Evolutionary conservation across 2,888 invertebrate species (phyloP).

Genomic region (Epistrophe grossulariae): DNA sequence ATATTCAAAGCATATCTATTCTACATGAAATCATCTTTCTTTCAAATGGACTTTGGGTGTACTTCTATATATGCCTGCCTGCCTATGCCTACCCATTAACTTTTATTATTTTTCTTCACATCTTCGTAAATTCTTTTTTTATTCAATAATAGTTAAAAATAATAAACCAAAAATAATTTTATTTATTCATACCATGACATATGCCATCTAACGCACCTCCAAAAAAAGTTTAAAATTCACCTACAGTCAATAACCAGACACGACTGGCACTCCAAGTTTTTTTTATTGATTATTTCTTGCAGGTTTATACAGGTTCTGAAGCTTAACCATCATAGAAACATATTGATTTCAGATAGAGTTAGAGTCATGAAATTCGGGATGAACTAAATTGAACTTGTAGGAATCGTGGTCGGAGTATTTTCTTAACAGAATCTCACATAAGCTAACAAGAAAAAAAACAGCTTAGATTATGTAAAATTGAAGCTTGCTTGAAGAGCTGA

Average conservation of each 20-base stretch:
- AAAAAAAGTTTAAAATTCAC: not conserved
- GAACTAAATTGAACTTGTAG: not conserved
- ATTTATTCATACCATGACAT: constrained; percentile 20
- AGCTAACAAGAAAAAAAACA: not conserved
- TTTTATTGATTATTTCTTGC: not conserved
- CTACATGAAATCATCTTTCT: constrained; percentile 21
- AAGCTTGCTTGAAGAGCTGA: not conserved
- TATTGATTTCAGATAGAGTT: not conserved
- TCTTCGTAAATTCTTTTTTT: constrained; percentile 1
- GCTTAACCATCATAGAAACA: not conserved
- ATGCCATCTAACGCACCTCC: constrained; percentile 27
- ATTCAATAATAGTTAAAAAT: constrained; percentile 29
- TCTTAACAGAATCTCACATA: not conserved
- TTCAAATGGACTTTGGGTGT: not conserved
- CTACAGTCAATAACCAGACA: not conserved
- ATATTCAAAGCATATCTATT: constrained; percentile 38
- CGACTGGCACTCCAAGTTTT: not conserved
- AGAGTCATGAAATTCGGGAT: too few relatives aligned
- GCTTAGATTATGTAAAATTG: not conserved
- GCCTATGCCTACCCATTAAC: constrained; percentile 7
- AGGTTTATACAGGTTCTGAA: not conserved
- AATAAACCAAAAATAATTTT: constrained; percentile 2
- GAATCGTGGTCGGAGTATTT: not conserved
- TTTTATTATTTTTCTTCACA: constrained; percentile 5
- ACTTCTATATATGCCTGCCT: not conserved